Evolutionary conservation across 2,113 vertebrate genomes (phyloP).

Genomic region (Silurus glanis): DNA sequence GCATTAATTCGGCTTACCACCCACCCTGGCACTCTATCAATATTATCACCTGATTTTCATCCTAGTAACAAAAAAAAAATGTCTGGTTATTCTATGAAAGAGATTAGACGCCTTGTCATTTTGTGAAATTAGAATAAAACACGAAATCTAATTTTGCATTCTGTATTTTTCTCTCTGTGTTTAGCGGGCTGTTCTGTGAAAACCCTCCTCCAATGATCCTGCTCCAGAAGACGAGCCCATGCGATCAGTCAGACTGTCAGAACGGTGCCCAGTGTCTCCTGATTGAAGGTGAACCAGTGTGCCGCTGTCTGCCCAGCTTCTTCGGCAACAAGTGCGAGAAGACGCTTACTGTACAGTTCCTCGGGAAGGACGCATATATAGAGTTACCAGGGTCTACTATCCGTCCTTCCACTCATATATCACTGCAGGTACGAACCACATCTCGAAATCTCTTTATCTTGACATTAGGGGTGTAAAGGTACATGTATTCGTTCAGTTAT

Average conservation of each 20-base stretch:
- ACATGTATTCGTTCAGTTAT: no score
- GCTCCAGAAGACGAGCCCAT: conserved; percentile 97
- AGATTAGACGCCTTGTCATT: neutral
- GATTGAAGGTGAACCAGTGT: conserved; percentile 84
- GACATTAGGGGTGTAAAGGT: no score
- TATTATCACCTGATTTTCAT: conserved; percentile 36
- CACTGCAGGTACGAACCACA: conserved; percentile 83
- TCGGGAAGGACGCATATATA: conserved; percentile 89
- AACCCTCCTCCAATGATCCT: conserved; percentile 94
- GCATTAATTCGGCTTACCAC: conserved; percentile 46
- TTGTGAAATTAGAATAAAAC: neutral
- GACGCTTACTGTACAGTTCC: conserved; percentile 91
- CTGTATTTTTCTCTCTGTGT: conserved; percentile 3
- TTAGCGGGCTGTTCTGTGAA: conserved; percentile 91
- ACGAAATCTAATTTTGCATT: conserved; percentile 29
- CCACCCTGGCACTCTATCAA: conserved; percentile 38
- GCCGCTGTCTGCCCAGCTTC: conserved; percentile 90
- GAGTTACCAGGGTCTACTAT: conserved; percentile 84
- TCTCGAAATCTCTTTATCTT: neutral
- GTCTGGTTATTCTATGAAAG: conserved; percentile 11
- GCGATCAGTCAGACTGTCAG: conserved; percentile 93
- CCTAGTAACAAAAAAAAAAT: conserved; percentile 15
- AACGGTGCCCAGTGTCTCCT: conserved; percentile 90
- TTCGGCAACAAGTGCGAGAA: conserved; percentile 91
- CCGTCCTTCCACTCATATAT: conserved; percentile 89